phyloP scores from a whole-genome alignment of 2,797 vertebrate species.

The Pseudochirops corinnae region DNA sequence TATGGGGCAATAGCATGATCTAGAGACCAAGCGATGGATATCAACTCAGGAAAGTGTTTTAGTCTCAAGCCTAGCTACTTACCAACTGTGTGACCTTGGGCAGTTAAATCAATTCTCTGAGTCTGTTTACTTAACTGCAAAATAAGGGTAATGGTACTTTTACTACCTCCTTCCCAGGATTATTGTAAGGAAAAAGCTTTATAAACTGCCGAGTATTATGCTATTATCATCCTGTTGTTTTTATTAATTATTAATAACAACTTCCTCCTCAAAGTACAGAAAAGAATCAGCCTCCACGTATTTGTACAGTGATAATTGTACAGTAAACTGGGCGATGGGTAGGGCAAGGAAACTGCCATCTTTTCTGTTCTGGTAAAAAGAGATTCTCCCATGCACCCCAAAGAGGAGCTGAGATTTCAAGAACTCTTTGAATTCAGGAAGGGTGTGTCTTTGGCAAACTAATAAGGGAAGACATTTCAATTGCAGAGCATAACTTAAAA shows the following conservation, averaged over 20 bases:
- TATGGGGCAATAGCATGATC: background rate
- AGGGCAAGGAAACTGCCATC: conserved; percentile 21
- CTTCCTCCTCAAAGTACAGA: background rate
- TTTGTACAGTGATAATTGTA: conserved; percentile 27
- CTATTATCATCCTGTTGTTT: background rate
- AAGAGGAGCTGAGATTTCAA: conserved; percentile 51
- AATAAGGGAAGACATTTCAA: background rate
- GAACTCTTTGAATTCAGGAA: conserved; percentile 15
- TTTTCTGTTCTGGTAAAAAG: conserved; percentile 47
- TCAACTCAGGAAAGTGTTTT: background rate
- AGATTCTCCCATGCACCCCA: background rate
- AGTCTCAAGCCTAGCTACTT: background rate
- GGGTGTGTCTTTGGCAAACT: background rate
- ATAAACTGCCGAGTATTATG: background rate
- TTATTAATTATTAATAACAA: background rate
- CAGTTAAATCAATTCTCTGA: background rate
- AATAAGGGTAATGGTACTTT: background rate
- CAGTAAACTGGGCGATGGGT: conserved; percentile 20
- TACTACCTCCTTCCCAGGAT: background rate
- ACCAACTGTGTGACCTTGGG: background rate
- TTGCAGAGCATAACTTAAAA: background rate
- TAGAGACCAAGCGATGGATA: background rate
- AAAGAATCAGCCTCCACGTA: background rate
- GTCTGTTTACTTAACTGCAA: background rate
- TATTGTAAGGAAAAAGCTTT: background rate